A percentile compares a stretch with the other conserved stretches of the same genome.
These are phyloP conservation scores for Crocallis elinguaria DNA, from an alignment of 2,888 invertebrate species.

Conservation along the genomic window DNA sequence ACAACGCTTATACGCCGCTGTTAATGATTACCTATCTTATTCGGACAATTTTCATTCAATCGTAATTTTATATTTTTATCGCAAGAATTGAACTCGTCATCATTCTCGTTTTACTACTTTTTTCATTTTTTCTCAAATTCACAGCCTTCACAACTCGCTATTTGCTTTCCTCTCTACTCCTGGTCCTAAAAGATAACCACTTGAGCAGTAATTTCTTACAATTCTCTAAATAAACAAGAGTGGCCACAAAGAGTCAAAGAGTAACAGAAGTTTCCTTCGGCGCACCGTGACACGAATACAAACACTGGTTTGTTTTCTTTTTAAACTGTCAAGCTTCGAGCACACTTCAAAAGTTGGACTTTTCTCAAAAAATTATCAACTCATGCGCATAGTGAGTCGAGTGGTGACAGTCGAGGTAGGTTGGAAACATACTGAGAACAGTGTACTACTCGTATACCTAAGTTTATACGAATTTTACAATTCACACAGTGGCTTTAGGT, in stretches of 20 bases:
- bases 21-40: no score
- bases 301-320: constrained; percentile 25
- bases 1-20: no score
- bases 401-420: constrained; percentile 7
- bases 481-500: no score
- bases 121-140: neutral
- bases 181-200: neutral
- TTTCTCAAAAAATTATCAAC: constrained; percentile 24
- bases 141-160: neutral
- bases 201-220: constrained; percentile 1
- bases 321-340: constrained; percentile 27
- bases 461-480: no score
- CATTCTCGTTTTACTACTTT: neutral
- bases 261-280: constrained; percentile 3
- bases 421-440: constrained; percentile 4
- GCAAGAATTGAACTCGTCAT: no score
- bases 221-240: constrained; percentile 10
- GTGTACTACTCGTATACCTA: no score
- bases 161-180: constrained; percentile 10
- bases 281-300: constrained; percentile 4
- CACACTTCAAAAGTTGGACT: constrained; percentile 22
- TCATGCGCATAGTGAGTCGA: constrained; percentile 24
- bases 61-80: no score
- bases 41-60: no score
- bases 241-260: neutral